phyloP scores from a whole-genome alignment of 2,797 vertebrate species.

The Carcharodon carcharias region DNA sequence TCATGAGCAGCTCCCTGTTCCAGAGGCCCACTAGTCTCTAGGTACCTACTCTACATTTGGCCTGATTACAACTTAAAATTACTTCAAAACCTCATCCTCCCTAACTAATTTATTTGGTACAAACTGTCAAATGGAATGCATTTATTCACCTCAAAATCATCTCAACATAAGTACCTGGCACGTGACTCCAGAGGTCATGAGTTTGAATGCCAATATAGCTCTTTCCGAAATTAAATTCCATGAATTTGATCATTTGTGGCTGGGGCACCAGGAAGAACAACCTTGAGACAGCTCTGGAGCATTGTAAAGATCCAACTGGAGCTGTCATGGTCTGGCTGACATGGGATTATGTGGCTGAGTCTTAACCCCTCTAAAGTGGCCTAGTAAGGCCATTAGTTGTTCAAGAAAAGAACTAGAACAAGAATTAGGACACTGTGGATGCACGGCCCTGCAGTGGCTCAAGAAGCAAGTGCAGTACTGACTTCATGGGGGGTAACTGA shows the following conservation, averaged over 20 bases:
- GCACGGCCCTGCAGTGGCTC: neutral
- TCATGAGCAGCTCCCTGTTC: too few relatives aligned
- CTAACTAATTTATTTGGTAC: neutral
- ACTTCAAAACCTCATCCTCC: too few relatives aligned
- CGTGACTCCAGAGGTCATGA: neutral
- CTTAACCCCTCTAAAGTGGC: neutral
- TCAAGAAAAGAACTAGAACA: neutral
- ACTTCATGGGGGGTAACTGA: neutral
- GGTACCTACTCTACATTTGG: too few relatives aligned
- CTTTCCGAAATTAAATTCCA: neutral
- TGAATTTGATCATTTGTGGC: neutral
- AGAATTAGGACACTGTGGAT: neutral
- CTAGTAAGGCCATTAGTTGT: neutral
- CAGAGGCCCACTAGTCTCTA: too few relatives aligned
- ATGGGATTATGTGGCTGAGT: neutral
- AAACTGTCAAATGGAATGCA: neutral
- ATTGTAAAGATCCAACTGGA: neutral
- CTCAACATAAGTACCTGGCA: neutral
- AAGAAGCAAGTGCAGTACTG: neutral
- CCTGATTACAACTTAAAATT: too few relatives aligned
- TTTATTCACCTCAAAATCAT: neutral
- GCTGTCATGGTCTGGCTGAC: neutral
- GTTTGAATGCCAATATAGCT: neutral
- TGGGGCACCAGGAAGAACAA: neutral
- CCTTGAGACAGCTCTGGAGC: neutral